Percentiles rank a stretch among this genome's conserved stretches.
These are phyloP conservation scores for Lutjanus erythropterus DNA, from an alignment of 2,113 vertebrate genomes.

Conservation along the genomic window DNA sequence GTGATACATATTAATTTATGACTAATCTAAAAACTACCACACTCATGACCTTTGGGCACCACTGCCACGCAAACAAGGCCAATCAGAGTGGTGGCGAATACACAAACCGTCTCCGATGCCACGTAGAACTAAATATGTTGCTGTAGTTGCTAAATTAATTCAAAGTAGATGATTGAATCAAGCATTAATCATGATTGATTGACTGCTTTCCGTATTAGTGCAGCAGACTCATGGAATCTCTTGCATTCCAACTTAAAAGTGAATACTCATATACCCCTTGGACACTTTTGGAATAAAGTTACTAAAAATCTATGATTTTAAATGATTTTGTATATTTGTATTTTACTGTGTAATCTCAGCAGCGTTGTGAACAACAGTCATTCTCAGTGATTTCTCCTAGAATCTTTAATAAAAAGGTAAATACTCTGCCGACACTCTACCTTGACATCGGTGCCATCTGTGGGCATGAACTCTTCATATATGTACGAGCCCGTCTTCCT, in stretches of 20 bases:
- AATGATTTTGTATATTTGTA: no score
- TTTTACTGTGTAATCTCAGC: no score
- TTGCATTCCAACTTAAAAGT: no score
- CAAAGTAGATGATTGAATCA: neutral
- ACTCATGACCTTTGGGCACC: neutral
- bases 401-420: neutral
- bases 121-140: neutral
- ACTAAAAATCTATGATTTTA: no score
- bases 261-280: no score
- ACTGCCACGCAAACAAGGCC: no score
- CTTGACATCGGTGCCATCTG: slow-evolving; percentile 98
- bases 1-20: no score
- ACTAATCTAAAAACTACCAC: neutral
- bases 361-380: no score
- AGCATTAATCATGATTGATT: no score
- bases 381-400: neutral
- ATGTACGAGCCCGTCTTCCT: slow-evolving; percentile 99
- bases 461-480: slow-evolving; percentile 99
- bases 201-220: no score
- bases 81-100: neutral
- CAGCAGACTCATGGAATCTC: no score
- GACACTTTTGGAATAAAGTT: no score
- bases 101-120: neutral
- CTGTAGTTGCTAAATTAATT: neutral
- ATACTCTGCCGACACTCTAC: slow-evolving; percentile 73